Base-by-base conservation (phyloP, 2,888 invertebrate genomes). In the Phengaris alcon region DNA sequence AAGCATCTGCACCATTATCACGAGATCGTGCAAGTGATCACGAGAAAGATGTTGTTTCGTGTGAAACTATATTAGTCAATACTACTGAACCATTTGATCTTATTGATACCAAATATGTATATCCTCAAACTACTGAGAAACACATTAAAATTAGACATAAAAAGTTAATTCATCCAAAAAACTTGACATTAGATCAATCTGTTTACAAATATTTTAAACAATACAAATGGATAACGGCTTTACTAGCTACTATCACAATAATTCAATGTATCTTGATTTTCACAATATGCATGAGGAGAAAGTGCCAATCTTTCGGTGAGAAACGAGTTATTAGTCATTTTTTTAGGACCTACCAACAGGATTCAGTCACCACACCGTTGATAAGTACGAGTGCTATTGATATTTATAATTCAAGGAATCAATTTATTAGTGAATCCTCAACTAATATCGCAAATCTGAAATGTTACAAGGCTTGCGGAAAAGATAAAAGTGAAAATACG, bases 381-480 rank as follows among this genome's bases (percentile, higher is more conserved):
- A 90, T 93, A 57, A 82, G 82, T 9, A 88, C 88, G 0, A 91
- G 90, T 76, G 88, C 89, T 75, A 85, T 87, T 0, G 86, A 88
- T 12, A 91, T 91, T 0, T 89, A 88, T 13, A 92, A 90, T 0
- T 87, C 86, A 2, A 88, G 87, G 13, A 88, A 83, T 74, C 84
- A 88, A 75, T 89, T 84, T 74, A 57, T 84, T 2, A 89, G 87
- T 46, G 90, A 91, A 77, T 86, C 88, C 0, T 87, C 88, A 0
- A 81, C 87, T 0, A 82, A 88, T 57, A 81, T 86, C 0, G 87
- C 90, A 64, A 88, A 87, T 77, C 88, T 90, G 2, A 87, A 86
- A 82, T 89, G 89, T 75, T 93, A 93, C 76, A 90, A 91, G 79
- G 87, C 93, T 0, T 90, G 90, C 59, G 88, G 89, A 59, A 89